Evolutionary conservation across 2,113 vertebrate species (phyloP), one percentile per base, ranked within the genome.

Genomic region (Forbesichthys agassizii): DNA sequence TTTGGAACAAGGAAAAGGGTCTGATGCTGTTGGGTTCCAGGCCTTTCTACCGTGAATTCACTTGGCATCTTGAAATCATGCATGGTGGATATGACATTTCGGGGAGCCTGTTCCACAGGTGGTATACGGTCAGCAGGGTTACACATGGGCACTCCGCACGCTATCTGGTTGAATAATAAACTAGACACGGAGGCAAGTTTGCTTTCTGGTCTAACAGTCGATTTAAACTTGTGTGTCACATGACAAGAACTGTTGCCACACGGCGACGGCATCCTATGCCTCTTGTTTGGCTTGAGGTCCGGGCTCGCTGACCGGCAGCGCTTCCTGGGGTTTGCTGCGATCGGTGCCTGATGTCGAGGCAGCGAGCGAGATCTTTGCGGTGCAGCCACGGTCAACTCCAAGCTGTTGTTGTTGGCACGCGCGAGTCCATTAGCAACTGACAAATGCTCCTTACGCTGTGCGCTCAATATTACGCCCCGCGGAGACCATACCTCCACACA

Each of bases 261-360:
- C 8, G 27, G 42, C 1, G 3, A 36, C 4, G 33, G 46, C 1
- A 47, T 79, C 66, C 75, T 90, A 58, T 49, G 84, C 66, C 67
- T 88, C 80, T 92, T 93, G 5, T 62, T 75, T 4, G 12, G 13
- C 36, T 65, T 70, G 13, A 49, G 57, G 5, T 85, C 75, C 4
- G 69, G 74, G 61, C 86, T 89, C 61, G 69, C 84, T 9, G 88
- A 79, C 33, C 79, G 62, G 51, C 81, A 62, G 57, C 89, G 90
- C 55, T 93, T 93, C 73, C 70, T 90, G 9, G 47, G 49, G 72
- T 91, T 91, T 33, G 27, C 48, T 9, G 18, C 0, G 0, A 46
- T 53, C 1, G 27, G 4, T 12, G 66, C 52, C 36, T 9, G 36
- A 5, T 42, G 59, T 9, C 2, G 64, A 65, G 80, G 72, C 36